phyloP scores from a whole-genome alignment of 1,140 invertebrate species.

The Aphelenchoides fujianensis region DNA sequence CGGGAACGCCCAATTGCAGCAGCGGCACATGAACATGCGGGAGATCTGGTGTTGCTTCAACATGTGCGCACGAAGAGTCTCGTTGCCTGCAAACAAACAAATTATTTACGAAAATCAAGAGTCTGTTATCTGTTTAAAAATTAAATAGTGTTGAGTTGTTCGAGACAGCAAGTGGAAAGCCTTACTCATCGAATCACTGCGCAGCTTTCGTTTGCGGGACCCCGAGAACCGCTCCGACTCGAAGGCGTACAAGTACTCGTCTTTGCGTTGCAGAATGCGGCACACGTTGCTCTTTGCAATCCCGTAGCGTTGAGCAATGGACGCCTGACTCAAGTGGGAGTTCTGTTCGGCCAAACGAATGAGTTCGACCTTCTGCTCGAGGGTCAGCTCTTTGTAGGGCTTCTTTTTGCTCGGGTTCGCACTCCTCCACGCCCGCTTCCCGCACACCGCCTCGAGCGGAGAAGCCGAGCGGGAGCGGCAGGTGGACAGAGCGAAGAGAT shows the following conservation, averaged over 20 bases:
- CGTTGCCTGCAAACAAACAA: conserved; percentile 50
- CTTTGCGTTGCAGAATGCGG: conserved; percentile 55
- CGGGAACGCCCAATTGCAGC: conserved; percentile 62
- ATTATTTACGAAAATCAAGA: neutral
- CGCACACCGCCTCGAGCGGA: neutral
- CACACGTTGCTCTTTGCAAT: conserved; percentile 60
- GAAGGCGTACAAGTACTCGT: conserved; percentile 32
- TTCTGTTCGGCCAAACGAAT: conserved; percentile 55
- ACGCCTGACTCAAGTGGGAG: conserved; percentile 51
- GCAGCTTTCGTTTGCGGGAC: neutral
- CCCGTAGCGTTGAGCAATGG: conserved; percentile 53
- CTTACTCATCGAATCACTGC: conserved; percentile 8
- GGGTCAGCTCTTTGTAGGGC: conserved; percentile 58
- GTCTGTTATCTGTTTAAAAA: neutral
- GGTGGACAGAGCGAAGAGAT: no score
- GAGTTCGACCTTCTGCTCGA: conserved; percentile 56
- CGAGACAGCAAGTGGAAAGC: neutral
- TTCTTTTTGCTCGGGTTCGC: conserved; percentile 47
- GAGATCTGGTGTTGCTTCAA: conserved; percentile 60
- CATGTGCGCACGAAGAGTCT: conserved; percentile 61
- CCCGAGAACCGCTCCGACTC: neutral
- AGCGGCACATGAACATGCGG: conserved; percentile 62
- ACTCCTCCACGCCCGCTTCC: neutral
- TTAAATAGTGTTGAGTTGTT: conserved; percentile 1
- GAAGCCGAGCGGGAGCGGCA: no score